These are phyloP conservation scores for Drosophila nigricruria DNA, from an alignment of 2,888 invertebrate genomes.

Conservation along the genomic window DNA sequence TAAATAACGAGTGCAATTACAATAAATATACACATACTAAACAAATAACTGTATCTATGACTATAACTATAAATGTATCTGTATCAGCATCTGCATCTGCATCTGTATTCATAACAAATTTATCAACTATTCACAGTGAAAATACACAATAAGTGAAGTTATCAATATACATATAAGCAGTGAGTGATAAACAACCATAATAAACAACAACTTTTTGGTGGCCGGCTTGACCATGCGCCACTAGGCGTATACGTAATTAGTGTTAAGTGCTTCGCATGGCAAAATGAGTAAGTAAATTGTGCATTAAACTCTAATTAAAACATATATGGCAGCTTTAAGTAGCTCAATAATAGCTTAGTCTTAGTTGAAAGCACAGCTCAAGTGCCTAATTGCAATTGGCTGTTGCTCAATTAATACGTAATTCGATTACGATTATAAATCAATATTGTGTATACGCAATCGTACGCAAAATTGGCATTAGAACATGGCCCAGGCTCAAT, in stretches of 20 bases:
- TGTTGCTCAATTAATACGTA: conserved; percentile 57
- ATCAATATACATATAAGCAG: conserved; percentile 4
- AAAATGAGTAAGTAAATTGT: conserved; percentile 66
- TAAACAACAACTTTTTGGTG: conserved; percentile 35
- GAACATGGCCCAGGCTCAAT: conserved; percentile 45
- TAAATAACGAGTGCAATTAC: conserved; percentile 36
- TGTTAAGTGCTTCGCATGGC: conserved; percentile 32
- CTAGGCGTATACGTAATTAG: conserved; percentile 72
- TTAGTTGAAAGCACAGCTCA: background rate
- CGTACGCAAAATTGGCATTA: conserved; percentile 27
- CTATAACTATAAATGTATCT: background rate
- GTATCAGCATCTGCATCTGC: background rate
- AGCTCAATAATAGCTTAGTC: background rate
- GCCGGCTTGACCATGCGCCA: conserved; percentile 45
- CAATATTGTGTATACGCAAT: conserved; percentile 52
- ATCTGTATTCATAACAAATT: conserved; percentile 38
- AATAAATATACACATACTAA: background rate
- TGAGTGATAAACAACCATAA: conserved; percentile 27
- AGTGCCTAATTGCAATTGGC: conserved; percentile 24
- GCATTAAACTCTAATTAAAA: background rate
- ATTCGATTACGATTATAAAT: conserved; percentile 46
- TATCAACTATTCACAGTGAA: conserved; percentile 24
- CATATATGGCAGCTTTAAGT: background rate
- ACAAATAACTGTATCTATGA: background rate
- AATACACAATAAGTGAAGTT: conserved; percentile 18